Evolutionary conservation across 2,113 vertebrate species (phyloP), one percentile per base, ranked within the genome.

Genomic region (Butastur rufipennis): DNA sequence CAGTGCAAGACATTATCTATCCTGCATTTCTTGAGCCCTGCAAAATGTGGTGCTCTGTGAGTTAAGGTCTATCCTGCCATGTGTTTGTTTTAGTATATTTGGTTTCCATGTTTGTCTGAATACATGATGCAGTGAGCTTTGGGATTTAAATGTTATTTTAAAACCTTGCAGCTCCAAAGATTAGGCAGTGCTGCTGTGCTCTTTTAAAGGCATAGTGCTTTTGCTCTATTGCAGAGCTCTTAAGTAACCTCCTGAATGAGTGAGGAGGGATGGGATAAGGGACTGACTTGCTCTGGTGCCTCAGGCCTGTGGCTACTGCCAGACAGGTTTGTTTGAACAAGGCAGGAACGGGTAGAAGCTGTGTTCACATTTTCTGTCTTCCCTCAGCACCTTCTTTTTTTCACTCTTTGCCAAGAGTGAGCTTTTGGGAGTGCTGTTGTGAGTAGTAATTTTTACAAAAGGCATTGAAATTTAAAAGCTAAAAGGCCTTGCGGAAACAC

Each of bases 231-330:
- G 70, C 94, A 81, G 77, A 74, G 73, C 59, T 93, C 81, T 85
- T 62, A 55, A 81, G 80, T 62, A 73, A 66, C 42, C 40, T 93
- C 48, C 53, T 52, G 65, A 38, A 53, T 40, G 73, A 90, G 48
- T 6, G 62, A 55, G 86, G 88, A 88, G 67, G 71, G 71, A 50
- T 80, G 82, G 75, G 27, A 32, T 81, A 47, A 66, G 66, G 50
- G 43, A 13, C 48, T 80, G 67, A 58, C 21, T 66, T 53, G 82
- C 70, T 88, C 13, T 16, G 25, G 67, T 86, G 88, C 95, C 93
- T 93, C 75, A 73, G 94, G 93, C 88, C 88, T n/a, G 17, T 95
- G 91, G 45, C 91, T 77, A 6, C 53, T 94, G 88, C 82, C 93
- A 92, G 81, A 27, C 27, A 82, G 75, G 45, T 88, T 95, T 86